Base-by-base conservation (phyloP, 1,140 invertebrate species). In the Atta texana region DNA sequence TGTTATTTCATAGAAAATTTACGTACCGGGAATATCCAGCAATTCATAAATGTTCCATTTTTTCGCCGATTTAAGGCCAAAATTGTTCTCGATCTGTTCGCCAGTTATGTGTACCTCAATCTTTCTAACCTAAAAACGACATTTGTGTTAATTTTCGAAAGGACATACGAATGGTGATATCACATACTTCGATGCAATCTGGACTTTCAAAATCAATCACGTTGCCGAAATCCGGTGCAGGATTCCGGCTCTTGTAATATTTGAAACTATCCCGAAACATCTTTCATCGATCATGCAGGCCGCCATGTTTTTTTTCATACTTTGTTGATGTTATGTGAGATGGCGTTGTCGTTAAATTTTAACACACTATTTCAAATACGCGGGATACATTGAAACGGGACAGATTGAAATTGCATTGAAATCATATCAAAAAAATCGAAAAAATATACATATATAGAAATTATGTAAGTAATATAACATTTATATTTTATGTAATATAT, bases 41-140 rank as follows among this genome's bases (percentile, higher is more conserved):
- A 97, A 94, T 87, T 95, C 93, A 91, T 95, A 97, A 74, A 96
- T 92, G 91, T 95, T 92, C 97, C 97, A 98, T 39, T 95, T 90
- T 64, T 94, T 92, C 4, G 91, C 34, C 7, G 95, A 91, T 88
- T 93, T 94, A 61, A 98, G 92, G 28, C 96, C 96, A 87, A 94
- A 94, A 88, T 77, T 53, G 2, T 88, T 18, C 81, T 64, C 75
- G 12, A 77, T 78, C 39, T 84, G 18, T 44, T 85, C 55, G n/a
- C 51, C 86, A 39, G 59, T 21, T 68, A 85, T 12, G 28, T 77
- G 81, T 16, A 61, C 75, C 44, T 59, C 59, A n/a, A 91, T 69
- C 71, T 81, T 89, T 28, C 61, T 94, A 94, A 94, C 94, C 94
- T 94, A 91, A 53, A 93, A 93, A 88, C 0, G 53, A 49, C 4